Percentiles rank a stretch among this genome's conserved stretches.
Conservation (phyloP, 1,140 invertebrate genomes). For the Dreissena polymorpha region DNA sequence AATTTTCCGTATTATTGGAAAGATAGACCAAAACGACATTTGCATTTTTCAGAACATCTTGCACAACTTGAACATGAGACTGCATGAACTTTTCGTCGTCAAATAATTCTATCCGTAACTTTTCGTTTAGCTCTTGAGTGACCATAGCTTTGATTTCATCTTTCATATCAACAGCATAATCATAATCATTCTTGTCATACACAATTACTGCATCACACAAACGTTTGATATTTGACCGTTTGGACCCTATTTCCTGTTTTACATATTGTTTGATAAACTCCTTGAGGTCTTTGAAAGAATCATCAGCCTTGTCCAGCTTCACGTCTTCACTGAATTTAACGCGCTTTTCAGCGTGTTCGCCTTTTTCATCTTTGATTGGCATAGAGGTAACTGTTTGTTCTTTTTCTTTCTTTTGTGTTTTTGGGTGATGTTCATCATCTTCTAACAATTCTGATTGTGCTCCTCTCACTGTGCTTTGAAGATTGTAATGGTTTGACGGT, state of each 20-base stretch:
- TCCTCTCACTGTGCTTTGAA: too few relatives aligned
- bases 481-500: too few relatives aligned
- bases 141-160: background rate
- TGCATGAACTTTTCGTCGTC: background rate
- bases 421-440: too few relatives aligned
- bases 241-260: background rate
- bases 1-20: background rate
- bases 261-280: background rate
- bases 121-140: background rate
- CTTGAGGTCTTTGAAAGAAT: background rate
- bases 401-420: too few relatives aligned
- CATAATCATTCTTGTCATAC: background rate
- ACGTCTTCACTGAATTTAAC: too few relatives aligned
- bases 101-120: background rate
- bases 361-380: too few relatives aligned
- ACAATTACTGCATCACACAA: background rate
- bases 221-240: background rate
- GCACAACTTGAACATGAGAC: background rate
- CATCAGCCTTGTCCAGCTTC: too few relatives aligned
- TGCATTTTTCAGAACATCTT: background rate
- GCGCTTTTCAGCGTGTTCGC: too few relatives aligned
- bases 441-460: too few relatives aligned
- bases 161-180: background rate
- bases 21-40: background rate
- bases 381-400: too few relatives aligned